Conservation (phyloP, 2,113 vertebrate genomes). For the Sakesphorus luctuosus region DNA sequence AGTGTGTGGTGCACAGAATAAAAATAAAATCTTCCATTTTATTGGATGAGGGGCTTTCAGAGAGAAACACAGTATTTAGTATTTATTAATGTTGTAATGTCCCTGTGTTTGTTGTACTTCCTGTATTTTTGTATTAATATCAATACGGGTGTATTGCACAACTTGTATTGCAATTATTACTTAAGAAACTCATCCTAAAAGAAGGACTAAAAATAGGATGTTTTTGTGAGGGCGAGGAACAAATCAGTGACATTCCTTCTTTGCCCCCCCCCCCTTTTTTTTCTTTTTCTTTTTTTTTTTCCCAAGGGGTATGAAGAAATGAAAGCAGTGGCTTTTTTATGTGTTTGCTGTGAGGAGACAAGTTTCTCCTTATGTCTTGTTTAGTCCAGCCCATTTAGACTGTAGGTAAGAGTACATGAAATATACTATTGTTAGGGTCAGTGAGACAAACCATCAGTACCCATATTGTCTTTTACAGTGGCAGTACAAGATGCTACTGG, state of each 20-base stretch:
- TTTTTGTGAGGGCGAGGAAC: background rate
- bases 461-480: background rate
- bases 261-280: accelerated
- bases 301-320: background rate
- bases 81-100: background rate
- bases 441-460: background rate
- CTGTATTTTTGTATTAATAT: background rate
- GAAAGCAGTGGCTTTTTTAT: background rate
- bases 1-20: background rate
- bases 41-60: background rate
- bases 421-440: background rate
- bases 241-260: background rate
- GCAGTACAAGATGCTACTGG: background rate
- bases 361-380: background rate
- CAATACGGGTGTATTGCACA: background rate
- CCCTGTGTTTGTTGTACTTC: background rate
- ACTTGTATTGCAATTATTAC: background rate
- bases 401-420: background rate
- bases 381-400: background rate
- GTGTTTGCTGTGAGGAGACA: background rate
- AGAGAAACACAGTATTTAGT: background rate
- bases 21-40: background rate
- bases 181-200: background rate
- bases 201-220: background rate
- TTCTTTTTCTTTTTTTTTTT: no score